Conservation (phyloP, 2,888 invertebrate species). For the Caenorhabditis panamensis region DNA sequence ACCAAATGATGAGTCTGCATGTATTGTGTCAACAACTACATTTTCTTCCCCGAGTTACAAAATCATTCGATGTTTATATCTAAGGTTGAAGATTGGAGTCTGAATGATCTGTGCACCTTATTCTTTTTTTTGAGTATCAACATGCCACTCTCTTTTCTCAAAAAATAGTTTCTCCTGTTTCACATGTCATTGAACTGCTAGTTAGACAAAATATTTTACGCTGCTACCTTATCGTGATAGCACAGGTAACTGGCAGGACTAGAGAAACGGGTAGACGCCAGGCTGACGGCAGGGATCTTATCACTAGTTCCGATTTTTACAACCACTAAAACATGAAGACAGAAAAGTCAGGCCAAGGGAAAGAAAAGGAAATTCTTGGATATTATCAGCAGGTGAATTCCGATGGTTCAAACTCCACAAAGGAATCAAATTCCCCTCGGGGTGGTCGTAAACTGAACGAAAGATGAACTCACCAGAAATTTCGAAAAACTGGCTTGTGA, state of each 20-base stretch:
- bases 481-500: slow-evolving; percentile 22
- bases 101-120: not conserved
- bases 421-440: not conserved
- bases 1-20: slow-evolving; percentile 23
- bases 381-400: slow-evolving; percentile 8
- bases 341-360: slow-evolving; percentile 9
- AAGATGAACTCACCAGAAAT: slow-evolving; percentile 8
- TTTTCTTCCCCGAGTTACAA: not conserved
- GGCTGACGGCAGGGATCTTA: slow-evolving; percentile 45
- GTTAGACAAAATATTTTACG: slow-evolving; percentile 38
- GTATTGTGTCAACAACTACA: slow-evolving; percentile 35
- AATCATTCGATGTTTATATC: not conserved
- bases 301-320: slow-evolving; percentile 50
- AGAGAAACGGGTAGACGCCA: slow-evolving; percentile 49
- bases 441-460: not conserved
- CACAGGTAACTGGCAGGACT: slow-evolving; percentile 15
- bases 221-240: slow-evolving; percentile 17
- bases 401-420: not conserved
- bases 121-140: not conserved
- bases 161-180: not conserved
- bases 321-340: slow-evolving; percentile 37
- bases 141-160: slow-evolving; percentile 7
- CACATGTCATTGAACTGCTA: slow-evolving; percentile 46
- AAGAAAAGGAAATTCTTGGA: slow-evolving; percentile 8
- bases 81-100: not conserved